These are phyloP conservation scores for Pyrgus malvae DNA, from an alignment of 2,888 invertebrate species.

Conservation along the genomic window DNA sequence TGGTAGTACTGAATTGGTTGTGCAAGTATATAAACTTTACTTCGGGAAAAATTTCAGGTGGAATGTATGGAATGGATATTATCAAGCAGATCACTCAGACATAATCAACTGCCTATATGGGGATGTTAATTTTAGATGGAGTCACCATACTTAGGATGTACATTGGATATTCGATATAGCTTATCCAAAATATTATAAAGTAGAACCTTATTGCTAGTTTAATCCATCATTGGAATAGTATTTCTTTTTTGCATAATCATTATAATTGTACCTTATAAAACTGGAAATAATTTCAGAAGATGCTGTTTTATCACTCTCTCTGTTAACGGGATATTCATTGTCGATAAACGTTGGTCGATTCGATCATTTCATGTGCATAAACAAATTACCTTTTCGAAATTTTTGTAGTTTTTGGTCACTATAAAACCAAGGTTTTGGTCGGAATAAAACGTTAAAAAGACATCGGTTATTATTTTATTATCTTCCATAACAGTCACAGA, in stretches of 20 bases:
- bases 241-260: constrained; percentile 35
- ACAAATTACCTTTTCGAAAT: too few species aligned
- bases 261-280: constrained; percentile 37
- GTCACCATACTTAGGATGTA: neutral
- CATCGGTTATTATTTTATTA: too few species aligned
- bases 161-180: constrained; percentile 46
- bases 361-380: too few species aligned
- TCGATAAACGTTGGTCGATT: constrained; percentile 47
- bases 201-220: constrained; percentile 39
- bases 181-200: constrained; percentile 40
- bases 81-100: constrained; percentile 32
- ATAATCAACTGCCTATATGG: constrained; percentile 33
- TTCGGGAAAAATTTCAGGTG: constrained; percentile 36
- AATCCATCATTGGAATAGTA: constrained; percentile 33
- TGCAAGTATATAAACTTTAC: too few species aligned
- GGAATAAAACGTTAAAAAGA: too few species aligned
- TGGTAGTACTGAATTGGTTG: too few species aligned
- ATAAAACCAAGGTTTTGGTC: too few species aligned
- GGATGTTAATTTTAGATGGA: constrained; percentile 30
- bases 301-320: constrained; percentile 41
- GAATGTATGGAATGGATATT: constrained; percentile 36
- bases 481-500: too few species aligned
- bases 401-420: too few species aligned
- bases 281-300: constrained; percentile 34
- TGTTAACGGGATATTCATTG: constrained; percentile 48